A percentile compares a stretch with the other conserved stretches of the same genome.
Conservation (phyloP, 2,888 invertebrate genomes). For the Pandemis corylana region DNA sequence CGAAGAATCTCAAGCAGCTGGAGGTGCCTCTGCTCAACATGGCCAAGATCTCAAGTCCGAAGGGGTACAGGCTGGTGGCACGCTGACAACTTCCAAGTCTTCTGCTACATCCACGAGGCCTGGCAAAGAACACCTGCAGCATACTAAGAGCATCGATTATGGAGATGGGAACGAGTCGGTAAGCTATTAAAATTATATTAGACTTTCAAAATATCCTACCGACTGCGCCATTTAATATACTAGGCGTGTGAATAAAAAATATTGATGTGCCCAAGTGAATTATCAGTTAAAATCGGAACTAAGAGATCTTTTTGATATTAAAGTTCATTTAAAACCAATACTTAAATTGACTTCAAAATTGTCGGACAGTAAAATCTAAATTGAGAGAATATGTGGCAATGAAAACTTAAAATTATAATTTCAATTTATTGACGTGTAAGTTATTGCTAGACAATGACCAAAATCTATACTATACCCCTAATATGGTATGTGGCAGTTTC, state of each 20-base stretch:
- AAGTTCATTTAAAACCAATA: too few species aligned
- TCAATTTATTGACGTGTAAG: too few species aligned
- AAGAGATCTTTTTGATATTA: too few species aligned
- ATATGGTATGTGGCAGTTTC: background rate
- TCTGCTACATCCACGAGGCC: slow-evolving; percentile 86
- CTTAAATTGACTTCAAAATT: background rate
- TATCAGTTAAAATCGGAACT: too few species aligned
- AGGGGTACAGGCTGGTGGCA: slow-evolving; percentile 93
- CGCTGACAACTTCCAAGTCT: slow-evolving; percentile 87
- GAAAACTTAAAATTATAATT: too few species aligned
- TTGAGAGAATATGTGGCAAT: background rate
- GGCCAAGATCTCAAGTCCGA: slow-evolving; percentile 88
- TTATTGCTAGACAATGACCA: background rate
- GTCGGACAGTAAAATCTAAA: background rate
- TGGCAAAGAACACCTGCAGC: slow-evolving; percentile 80
- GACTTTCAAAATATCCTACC: background rate
- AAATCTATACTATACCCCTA: background rate
- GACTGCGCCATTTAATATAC: background rate
- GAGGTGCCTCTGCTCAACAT: slow-evolving; percentile 65
- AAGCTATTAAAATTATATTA: slow-evolving; percentile 42
- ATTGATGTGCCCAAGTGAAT: too few species aligned
- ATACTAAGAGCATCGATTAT: slow-evolving; percentile 88
- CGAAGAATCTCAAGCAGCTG: slow-evolving; percentile 73
- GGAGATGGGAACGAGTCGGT: slow-evolving; percentile 88
- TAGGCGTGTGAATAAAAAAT: too few species aligned